A percentile compares a stretch with the other conserved stretches of the same genome.
Evolutionary conservation across 2,797 vertebrate species (phyloP).

Genomic region (Xiphorhynchus erythropygius): DNA sequence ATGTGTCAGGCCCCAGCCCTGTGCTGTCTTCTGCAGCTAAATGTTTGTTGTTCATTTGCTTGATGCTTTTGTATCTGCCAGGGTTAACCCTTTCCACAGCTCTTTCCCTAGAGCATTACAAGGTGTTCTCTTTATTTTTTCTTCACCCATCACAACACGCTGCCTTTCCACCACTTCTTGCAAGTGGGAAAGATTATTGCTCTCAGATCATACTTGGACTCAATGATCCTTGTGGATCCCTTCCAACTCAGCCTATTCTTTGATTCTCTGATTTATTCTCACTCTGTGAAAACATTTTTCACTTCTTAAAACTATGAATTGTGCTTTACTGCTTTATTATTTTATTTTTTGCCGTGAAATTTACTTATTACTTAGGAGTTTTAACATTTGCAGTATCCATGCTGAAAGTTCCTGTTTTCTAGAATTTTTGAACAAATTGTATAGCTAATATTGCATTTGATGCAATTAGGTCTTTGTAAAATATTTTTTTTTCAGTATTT

Average conservation of each 20-base stretch:
- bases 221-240: background rate
- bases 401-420: background rate
- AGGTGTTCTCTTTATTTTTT: background rate
- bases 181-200: background rate
- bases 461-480: background rate
- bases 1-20: background rate
- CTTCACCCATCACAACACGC: background rate
- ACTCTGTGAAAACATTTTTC: background rate
- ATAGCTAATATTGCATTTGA: background rate
- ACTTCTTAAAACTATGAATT: background rate
- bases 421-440: background rate
- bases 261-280: background rate
- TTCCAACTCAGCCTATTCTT: background rate
- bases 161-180: background rate
- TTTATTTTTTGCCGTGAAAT: background rate
- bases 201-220: background rate
- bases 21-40: background rate
- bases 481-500: background rate
- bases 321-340: background rate
- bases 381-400: background rate
- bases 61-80: background rate
- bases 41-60: background rate
- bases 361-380: background rate
- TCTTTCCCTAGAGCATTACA: background rate
- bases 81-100: background rate